These are phyloP conservation scores for Apis florea DNA, from an alignment of 1,140 invertebrate genomes.

Conservation along the genomic window DNA sequence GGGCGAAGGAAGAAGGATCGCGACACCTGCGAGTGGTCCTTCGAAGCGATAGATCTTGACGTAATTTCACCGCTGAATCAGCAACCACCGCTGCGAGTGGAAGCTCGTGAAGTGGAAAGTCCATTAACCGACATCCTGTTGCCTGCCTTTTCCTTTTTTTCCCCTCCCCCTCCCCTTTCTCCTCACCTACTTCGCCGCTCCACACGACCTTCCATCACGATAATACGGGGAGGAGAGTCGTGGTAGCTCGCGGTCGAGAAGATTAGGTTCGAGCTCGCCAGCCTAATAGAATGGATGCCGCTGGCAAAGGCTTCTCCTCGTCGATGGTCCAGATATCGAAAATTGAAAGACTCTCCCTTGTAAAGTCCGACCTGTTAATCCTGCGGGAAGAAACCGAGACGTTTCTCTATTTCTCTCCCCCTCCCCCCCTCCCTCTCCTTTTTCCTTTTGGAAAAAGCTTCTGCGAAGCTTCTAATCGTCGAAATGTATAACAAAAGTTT, in stretches of 20 bases:
- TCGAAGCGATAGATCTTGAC: slow-evolving; percentile 35
- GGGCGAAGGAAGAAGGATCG: not conserved
- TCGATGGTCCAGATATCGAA: slow-evolving; percentile 28
- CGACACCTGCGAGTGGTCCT: slow-evolving; percentile 7
- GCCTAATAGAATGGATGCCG: slow-evolving; percentile 26
- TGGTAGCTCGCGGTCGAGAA: not conserved
- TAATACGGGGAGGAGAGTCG: slow-evolving; percentile 44
- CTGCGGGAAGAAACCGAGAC: too few species aligned
- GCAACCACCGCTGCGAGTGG: slow-evolving; percentile 47
- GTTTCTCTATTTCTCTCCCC: not conserved
- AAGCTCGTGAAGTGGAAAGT: slow-evolving; percentile 44
- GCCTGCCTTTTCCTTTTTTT: slow-evolving; percentile 31
- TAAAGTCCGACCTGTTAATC: not conserved
- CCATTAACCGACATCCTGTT: slow-evolving; percentile 54
- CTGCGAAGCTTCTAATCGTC: too few species aligned
- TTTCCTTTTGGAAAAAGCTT: not conserved
- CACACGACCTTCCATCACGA: slow-evolving; percentile 29
- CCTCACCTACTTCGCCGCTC: not conserved
- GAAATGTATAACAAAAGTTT: too few species aligned
- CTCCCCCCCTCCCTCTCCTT: not conserved
- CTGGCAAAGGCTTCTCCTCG: slow-evolving; percentile 10
- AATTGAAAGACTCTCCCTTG: not conserved
- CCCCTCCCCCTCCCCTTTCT: not conserved
- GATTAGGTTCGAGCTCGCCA: slow-evolving; percentile 22
- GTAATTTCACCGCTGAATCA: slow-evolving; percentile 62